These are phyloP conservation scores for Halichondria panicea DNA, from an alignment of 37 sponge, comb jelly and placozoan species.

Conservation along the genomic window DNA sequence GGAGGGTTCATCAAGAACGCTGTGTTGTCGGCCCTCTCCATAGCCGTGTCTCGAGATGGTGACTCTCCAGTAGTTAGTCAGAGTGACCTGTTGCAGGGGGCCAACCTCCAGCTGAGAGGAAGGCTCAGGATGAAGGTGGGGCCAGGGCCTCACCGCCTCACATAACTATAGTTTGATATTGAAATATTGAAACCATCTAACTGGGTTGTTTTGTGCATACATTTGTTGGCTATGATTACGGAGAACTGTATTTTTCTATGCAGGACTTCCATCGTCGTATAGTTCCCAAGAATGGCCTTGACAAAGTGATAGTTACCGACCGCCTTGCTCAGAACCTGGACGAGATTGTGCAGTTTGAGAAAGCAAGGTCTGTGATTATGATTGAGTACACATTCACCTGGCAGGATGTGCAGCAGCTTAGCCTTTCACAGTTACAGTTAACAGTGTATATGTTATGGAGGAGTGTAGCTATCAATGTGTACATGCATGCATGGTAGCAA, in stretches of 20 bases:
- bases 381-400: background rate
- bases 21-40: slow-evolving; percentile 78
- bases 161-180: background rate
- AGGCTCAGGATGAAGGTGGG: slow-evolving; percentile 82
- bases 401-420: background rate
- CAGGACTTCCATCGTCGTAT: slow-evolving; percentile 83
- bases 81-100: slow-evolving; percentile 73
- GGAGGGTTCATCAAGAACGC: slow-evolving; percentile 92
- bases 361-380: slow-evolving; percentile 81
- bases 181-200: too few species aligned
- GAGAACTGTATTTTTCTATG: background rate
- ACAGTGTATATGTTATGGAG: background rate
- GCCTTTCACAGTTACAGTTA: too few species aligned
- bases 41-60: slow-evolving; percentile 83
- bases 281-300: slow-evolving; percentile 68
- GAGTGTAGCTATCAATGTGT: background rate
- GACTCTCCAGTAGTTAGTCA: slow-evolving; percentile 70
- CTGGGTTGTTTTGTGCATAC: too few species aligned
- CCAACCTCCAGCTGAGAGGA: slow-evolving; percentile 85
- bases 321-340: slow-evolving; percentile 33
- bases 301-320: slow-evolving; percentile 63
- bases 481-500: too few species aligned
- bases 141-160: background rate
- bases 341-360: slow-evolving; percentile 86
- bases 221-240: too few species aligned